Evolutionary conservation across 2,113 vertebrate species (phyloP).

Genomic region (Platichthys flesus): DNA sequence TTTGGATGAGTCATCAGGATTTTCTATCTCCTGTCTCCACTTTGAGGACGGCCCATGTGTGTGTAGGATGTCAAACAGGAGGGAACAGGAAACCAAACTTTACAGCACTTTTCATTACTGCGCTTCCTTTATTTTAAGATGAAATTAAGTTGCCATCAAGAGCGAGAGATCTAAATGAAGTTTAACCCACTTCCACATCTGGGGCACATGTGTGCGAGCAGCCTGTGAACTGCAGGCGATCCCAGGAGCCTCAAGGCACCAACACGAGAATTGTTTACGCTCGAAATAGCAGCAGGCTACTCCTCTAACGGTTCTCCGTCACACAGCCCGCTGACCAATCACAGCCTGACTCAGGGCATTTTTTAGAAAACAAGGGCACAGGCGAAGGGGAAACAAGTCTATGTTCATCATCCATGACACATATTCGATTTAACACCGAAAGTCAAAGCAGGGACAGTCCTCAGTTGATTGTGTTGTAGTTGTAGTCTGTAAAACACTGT

Average conservation of each 20-base stretch:
- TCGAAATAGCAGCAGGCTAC: slow-evolving; percentile 71
- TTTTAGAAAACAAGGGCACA: slow-evolving; percentile 64
- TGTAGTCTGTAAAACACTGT: slow-evolving; percentile 1
- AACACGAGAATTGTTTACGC: slow-evolving; percentile 72
- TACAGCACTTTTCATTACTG: slow-evolving; percentile 10
- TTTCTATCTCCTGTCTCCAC: slow-evolving; percentile 30
- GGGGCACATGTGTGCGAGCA: slow-evolving; percentile 58
- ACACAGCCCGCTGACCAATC: slow-evolving; percentile 69
- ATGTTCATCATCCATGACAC: slow-evolving; percentile 19
- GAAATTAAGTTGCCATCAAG: slow-evolving; percentile 10
- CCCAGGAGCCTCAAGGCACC: slow-evolving; percentile 15
- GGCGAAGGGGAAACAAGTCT: slow-evolving; percentile 51
- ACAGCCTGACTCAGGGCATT: slow-evolving; percentile 47
- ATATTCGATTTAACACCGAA: slow-evolving; percentile 6
- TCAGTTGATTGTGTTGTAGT: background rate
- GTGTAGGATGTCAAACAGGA: slow-evolving; percentile 27
- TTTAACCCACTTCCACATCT: slow-evolving; percentile 58
- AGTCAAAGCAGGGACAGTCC: background rate
- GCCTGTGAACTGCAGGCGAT: slow-evolving; percentile 35
- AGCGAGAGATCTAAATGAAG: slow-evolving; percentile 16
- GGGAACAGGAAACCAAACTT: slow-evolving; percentile 7
- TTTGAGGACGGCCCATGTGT: slow-evolving; percentile 10
- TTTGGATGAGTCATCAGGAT: slow-evolving; percentile 55
- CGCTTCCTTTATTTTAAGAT: slow-evolving; percentile 20
- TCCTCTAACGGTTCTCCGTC: slow-evolving; percentile 54